These are phyloP conservation scores for Siphamia tubifer DNA, from an alignment of 2,113 vertebrate genomes.

Conservation along the genomic window DNA sequence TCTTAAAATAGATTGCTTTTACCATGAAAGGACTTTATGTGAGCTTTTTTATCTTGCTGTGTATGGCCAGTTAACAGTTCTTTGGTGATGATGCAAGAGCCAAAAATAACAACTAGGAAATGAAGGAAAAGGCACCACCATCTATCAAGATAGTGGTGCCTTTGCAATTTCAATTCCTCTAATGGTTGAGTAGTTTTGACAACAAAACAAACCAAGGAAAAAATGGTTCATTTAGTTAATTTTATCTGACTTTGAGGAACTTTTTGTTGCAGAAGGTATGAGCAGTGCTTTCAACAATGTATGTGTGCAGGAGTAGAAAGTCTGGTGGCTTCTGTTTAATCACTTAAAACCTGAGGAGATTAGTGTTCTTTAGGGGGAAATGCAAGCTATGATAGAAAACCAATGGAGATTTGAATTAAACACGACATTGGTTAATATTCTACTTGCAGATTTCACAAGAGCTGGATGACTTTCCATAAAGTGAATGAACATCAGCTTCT, in stretches of 20 bases:
- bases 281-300: no score
- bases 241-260: no score
- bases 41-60: conserved; percentile 27
- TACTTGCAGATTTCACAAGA: conserved; percentile 9
- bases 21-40: conserved; percentile 59
- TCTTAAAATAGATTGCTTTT: conserved; percentile 25
- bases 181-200: conserved; percentile 4
- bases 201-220: conserved; percentile 5
- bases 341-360: no score
- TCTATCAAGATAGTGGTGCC: conserved; percentile 7
- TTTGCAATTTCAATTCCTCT: conserved; percentile 51
- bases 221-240: not conserved
- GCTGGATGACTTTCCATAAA: not conserved
- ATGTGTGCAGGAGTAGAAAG: no score
- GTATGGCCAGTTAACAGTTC: conserved; percentile 29
- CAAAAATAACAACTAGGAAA: conserved; percentile 61
- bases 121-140: conserved; percentile 3
- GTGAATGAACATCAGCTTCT: no score
- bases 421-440: conserved; percentile 59
- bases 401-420: no score
- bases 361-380: no score
- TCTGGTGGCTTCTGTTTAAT: no score
- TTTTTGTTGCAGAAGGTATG: no score
- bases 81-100: conserved; percentile 57
- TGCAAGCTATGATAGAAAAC: no score